Evolutionary conservation across 2,113 vertebrate species (phyloP).

Genomic region (Ctenomys sociabilis): DNA sequence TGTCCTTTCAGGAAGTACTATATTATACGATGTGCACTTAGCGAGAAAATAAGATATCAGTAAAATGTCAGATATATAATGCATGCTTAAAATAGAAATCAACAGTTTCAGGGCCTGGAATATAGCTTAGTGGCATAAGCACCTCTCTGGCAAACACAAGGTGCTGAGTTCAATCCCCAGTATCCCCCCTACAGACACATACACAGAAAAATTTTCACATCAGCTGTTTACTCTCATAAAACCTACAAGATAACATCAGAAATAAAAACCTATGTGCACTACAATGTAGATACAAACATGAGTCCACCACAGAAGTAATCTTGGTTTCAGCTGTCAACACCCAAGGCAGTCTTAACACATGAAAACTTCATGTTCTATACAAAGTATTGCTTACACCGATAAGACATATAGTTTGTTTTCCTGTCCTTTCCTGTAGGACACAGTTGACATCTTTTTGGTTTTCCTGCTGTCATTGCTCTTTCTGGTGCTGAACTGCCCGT

Average conservation of each 20-base stretch:
- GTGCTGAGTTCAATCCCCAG: too few species aligned
- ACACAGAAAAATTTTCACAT: not conserved
- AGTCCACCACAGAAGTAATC: not conserved
- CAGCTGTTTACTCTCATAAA: not conserved
- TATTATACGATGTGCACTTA: not conserved
- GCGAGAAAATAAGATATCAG: not conserved
- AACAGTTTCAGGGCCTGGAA: not conserved
- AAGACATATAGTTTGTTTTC: not conserved
- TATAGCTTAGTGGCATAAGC: too few species aligned
- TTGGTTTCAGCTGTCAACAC: not conserved
- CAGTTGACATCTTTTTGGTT: not conserved
- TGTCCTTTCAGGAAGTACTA: not conserved
- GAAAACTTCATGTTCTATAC: not conserved
- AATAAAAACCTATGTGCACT: not conserved
- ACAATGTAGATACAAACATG: not conserved
- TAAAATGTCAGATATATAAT: not conserved
- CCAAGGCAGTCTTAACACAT: not conserved
- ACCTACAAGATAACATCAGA: not conserved
- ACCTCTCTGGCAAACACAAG: too few species aligned
- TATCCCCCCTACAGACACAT: too few species aligned
- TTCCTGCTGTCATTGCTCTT: not conserved
- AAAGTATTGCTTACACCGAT: not conserved
- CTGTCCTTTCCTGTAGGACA: not conserved
- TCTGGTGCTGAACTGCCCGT: not conserved
- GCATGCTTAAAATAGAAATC: not conserved